Base-by-base conservation (phyloP, 1,140 invertebrate species). In the Cydia strobilella region DNA sequence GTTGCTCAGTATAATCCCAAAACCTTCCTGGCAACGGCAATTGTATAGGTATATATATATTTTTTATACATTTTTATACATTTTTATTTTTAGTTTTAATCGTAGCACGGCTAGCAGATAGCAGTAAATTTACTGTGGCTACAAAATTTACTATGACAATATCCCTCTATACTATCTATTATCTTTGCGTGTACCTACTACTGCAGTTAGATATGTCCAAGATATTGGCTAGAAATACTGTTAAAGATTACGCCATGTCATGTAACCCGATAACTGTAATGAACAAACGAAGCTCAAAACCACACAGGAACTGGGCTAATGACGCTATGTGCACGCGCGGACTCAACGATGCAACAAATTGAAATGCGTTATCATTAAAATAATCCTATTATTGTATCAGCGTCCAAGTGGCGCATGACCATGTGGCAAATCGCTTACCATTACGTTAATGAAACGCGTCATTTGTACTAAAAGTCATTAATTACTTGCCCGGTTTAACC, bases 311-410 rank as follows among this genome's bases (percentile, higher is more conserved):
- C 84, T 89, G 79, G 87, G 86, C 76, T 89, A 90, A 88, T 84
- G 85, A 84, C 87, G 76, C 78, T 77, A 78, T 79, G 73, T 75
- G 78, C 80, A 81, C 69, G 75, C 71, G 66, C 80, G 80, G 80
- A 83, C 84, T 85, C 86, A 90, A 89, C 88, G 86, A 85, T 82
- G 81, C 88, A 80, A 81, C 89, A 89, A 90, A 90, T 90, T 89
- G 82, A 85, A 88, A 87, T 85, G 83, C 84, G 79, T 84, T 89
- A 89, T 88, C 88, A 82, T 86, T 84, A 83, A 80, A 84, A 86
- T 86, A 87, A 88, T 89, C 88, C 82, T 80, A 74, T 85, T 84
- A 86, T 86, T 89, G 85, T 88, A 74, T 75, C 15, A 45, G 71
- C 31, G 31, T 69, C 65, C 65, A 18, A 69, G 65, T 18, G 31